Conservation (phyloP, 2,113 vertebrate genomes). For the Varanus salvator region DNA sequence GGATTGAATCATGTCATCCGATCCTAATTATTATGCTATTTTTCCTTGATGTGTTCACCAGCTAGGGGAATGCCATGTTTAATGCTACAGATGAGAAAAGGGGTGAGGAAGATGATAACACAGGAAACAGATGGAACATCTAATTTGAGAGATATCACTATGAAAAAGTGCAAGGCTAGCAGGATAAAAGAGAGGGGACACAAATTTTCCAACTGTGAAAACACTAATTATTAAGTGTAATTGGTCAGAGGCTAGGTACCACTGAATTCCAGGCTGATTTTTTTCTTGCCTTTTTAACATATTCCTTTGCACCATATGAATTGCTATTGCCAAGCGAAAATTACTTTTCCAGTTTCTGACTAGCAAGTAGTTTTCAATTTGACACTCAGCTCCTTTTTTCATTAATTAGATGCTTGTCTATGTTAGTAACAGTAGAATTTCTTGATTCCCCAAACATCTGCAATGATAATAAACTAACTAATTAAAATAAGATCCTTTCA, state of each 20-base stretch:
- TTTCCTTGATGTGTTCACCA: constrained; percentile 4
- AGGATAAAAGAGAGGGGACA: background rate
- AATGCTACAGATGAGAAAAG: background rate
- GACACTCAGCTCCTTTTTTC: constrained; percentile 1
- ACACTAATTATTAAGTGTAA: constrained; percentile 35
- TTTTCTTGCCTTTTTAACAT: constrained; percentile 46
- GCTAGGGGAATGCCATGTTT: background rate
- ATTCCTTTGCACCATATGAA: constrained; percentile 37
- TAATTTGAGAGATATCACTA: background rate
- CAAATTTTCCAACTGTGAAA: constrained; percentile 20
- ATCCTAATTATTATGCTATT: background rate
- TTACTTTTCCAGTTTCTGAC: constrained; percentile 29
- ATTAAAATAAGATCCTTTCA: constrained; percentile 15
- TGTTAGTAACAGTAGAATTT: background rate
- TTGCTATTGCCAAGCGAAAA: constrained; percentile 23
- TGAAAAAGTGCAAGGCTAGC: background rate
- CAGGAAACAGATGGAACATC: constrained; percentile 16
- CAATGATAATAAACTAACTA: constrained; percentile 7
- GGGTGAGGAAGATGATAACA: background rate
- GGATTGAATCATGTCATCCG: background rate
- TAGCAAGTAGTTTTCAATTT: constrained; percentile 8
- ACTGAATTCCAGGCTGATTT: constrained; percentile 8
- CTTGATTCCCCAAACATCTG: background rate
- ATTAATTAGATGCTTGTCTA: constrained; percentile 24
- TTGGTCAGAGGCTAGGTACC: constrained; percentile 42